Conservation (phyloP, 2,113 vertebrate genomes). For the Bos taurus region ARS-UCD2.0 NC_037350.1:4562501-4563000, state of each 20-base stretch:
- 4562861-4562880: background rate
- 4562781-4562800: background rate
- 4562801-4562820: background rate
- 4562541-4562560: background rate
- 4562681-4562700: background rate
- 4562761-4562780: background rate
- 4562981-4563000: background rate
- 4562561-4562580: background rate
- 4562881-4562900: background rate
- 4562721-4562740: background rate
- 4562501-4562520: background rate
- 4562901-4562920: background rate
- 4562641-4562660: background rate
- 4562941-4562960: background rate
- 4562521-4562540: background rate
- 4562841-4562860: background rate
- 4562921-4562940: background rate
- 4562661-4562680: background rate
- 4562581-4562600: background rate
- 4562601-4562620: background rate
- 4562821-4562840: background rate
- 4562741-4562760: background rate
- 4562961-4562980: background rate
- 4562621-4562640: background rate
- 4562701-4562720: background rate